These are phyloP conservation scores for Rhagonycha fulva DNA, from an alignment of 2,888 invertebrate species.

Conservation along the genomic window DNA sequence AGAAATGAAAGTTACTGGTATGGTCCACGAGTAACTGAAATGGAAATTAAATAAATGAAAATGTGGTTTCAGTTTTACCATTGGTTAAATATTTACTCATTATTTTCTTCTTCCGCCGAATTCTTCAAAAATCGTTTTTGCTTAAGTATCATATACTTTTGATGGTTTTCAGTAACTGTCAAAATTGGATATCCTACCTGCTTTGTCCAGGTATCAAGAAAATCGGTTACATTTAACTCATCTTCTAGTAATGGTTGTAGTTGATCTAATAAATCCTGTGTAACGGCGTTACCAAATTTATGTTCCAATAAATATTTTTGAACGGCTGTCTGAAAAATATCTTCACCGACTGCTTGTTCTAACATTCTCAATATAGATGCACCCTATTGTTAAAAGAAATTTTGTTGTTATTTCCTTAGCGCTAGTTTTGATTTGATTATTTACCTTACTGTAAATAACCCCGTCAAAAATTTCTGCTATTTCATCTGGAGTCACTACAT, in stretches of 20 bases:
- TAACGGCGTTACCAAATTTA: slow-evolving; percentile 77
- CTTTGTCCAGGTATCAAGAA: slow-evolving; percentile 86
- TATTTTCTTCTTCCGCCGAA: slow-evolving; percentile 59
- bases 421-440: background rate
- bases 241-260: slow-evolving; percentile 63
- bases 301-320: slow-evolving; percentile 73
- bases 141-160: slow-evolving; percentile 62
- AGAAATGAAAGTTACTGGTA: slow-evolving; percentile 80
- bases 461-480: slow-evolving; percentile 90
- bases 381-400: slow-evolving; percentile 61
- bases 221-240: slow-evolving; percentile 60
- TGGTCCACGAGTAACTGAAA: slow-evolving; percentile 81
- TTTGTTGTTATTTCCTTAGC: background rate
- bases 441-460: slow-evolving; percentile 89
- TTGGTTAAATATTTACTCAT: slow-evolving; percentile 46
- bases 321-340: slow-evolving; percentile 73
- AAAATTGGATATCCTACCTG: slow-evolving; percentile 89
- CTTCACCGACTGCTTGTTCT: slow-evolving; percentile 76
- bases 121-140: slow-evolving; percentile 79
- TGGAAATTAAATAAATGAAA: background rate
- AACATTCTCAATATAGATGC: slow-evolving; percentile 87
- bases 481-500: slow-evolving; percentile 83
- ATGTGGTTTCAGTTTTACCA: background rate
- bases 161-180: slow-evolving; percentile 57
- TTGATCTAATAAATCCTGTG: slow-evolving; percentile 74